Base-by-base conservation (phyloP, 64 coral and sea anemone genomes). In the Montipora foliosa region DNA sequence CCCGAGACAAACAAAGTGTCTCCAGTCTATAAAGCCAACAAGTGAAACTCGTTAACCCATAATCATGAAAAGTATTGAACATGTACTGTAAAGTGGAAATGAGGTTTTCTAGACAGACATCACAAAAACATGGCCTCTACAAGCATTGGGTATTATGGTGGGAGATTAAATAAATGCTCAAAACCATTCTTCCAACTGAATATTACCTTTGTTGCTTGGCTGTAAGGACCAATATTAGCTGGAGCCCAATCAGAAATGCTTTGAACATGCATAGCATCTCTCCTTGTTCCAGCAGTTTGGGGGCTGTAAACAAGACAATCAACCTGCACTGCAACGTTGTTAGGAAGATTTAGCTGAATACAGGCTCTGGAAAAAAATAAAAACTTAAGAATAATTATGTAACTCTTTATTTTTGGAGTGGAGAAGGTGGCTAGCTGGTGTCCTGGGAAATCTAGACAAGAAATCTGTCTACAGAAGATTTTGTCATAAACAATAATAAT, bases 161-260 rank as follows among this genome's bases (percentile, higher is more conserved):
- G 37, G 1, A 37, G 37, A 37, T 37, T 37, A 37, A 25, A 25
- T 25, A 25, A 25, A 37, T 37, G 37, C 37, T 37, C 37, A 37
- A 37, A 37, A 37, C 37, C 37, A 37, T 37, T 37, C 37, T 37
- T 37, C 37, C 37, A 37, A 37, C 6, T 57, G 37, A 6, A 46
- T 47, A 59, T 70, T 76, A 98, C 96, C 96, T 98, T 98, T 17
- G 92, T 85, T 93, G 84, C 96, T 67, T 98, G 96, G 79, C 93
- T 98, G 75, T 98, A 98, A 29, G 90, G 93, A 19, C 96, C 96
- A 87, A 98, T 98, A 78, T 98, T 98, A 57, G 96, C 93, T 48
- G 94, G 93, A 2, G 94, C 93, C 93, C 96, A 98, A 67, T 98
- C 90, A 47, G 96, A 98, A 71, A 98, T 90, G 75, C 96, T 95